Conservation (phyloP, 2,797 vertebrate species). For the Oceanodroma leucorhoa region DNA sequence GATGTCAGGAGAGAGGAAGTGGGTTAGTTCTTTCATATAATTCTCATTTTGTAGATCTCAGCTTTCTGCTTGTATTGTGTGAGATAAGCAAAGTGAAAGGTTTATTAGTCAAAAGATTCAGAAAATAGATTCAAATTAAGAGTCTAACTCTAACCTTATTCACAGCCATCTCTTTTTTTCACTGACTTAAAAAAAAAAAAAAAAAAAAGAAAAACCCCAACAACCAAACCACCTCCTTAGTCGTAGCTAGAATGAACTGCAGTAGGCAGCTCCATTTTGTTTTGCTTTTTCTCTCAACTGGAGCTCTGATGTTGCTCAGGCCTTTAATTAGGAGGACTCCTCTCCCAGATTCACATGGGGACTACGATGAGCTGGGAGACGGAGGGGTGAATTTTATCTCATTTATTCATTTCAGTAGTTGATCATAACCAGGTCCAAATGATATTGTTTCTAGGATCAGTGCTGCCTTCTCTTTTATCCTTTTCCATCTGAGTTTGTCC, state of each 20-base stretch:
- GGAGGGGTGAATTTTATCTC: not conserved
- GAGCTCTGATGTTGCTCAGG: not conserved
- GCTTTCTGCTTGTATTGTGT: not conserved
- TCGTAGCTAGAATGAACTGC: not conserved
- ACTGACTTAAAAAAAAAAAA: not conserved
- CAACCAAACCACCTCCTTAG: not conserved
- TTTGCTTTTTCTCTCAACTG: not conserved
- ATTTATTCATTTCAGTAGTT: not conserved
- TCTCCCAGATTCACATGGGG: not conserved
- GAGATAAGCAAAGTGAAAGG: not conserved
- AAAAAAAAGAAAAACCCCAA: fast-evolving
- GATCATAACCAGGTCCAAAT: not conserved
- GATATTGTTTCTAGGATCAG: not conserved
- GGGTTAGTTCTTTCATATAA: not conserved
- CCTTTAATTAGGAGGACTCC: not conserved
- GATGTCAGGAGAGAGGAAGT: not conserved
- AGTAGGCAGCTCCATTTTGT: not conserved
- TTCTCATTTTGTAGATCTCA: not conserved
- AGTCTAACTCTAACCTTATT: not conserved
- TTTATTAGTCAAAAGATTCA: not conserved
- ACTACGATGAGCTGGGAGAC: not conserved
- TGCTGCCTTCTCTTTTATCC: not conserved
- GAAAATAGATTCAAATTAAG: not conserved
- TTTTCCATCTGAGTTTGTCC: not conserved
- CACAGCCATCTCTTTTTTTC: not conserved